A percentile compares a stretch with the other conserved stretches of the same genome.
Conservation (phyloP, 2,113 vertebrate genomes). For the Ptychochromis oligacanthus region DNA sequence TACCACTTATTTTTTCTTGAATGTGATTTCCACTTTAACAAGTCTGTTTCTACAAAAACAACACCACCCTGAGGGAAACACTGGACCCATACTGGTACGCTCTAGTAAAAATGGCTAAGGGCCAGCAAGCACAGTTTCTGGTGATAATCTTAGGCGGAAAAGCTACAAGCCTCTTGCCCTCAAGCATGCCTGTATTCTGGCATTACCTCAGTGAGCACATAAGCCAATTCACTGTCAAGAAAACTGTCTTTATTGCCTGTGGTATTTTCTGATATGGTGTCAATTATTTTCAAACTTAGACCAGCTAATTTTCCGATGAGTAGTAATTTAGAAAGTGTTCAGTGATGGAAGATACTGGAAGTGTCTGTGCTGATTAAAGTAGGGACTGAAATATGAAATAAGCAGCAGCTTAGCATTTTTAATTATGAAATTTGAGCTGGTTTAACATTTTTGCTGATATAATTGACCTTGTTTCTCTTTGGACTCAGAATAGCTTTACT, state of each 20-base stretch:
- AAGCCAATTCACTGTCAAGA: constrained; percentile 6
- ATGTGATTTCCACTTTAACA: constrained; percentile 7
- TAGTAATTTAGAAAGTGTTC: not conserved
- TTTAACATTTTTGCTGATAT: constrained; percentile 27
- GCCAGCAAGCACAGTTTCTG: constrained; percentile 27
- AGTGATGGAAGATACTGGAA: not conserved
- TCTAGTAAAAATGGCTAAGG: constrained; percentile 26
- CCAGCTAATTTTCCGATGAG: not conserved
- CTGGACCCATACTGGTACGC: not conserved
- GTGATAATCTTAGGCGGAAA: constrained; percentile 50
- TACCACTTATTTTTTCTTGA: constrained; percentile 1
- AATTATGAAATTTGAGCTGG: constrained; percentile 23
- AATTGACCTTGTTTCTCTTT: constrained; percentile 40
- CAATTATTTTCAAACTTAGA: constrained; percentile 3
- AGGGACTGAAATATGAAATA: not conserved
- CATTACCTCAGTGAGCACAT: constrained; percentile 40
- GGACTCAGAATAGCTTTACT: constrained; percentile 18
- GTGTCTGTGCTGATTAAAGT: not conserved
- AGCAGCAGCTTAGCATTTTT: not conserved
- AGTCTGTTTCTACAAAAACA: constrained; percentile 22
- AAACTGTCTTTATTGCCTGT: not conserved
- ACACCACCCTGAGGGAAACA: constrained; percentile 10
- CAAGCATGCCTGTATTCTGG: constrained; percentile 31
- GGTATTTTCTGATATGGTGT: constrained; percentile 7
- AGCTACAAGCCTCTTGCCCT: constrained; percentile 32